Percentiles rank a stretch among this genome's conserved stretches.
These are phyloP conservation scores for Melanargia galathea DNA, from an alignment of 2,888 invertebrate genomes.

Conservation along the genomic window DNA sequence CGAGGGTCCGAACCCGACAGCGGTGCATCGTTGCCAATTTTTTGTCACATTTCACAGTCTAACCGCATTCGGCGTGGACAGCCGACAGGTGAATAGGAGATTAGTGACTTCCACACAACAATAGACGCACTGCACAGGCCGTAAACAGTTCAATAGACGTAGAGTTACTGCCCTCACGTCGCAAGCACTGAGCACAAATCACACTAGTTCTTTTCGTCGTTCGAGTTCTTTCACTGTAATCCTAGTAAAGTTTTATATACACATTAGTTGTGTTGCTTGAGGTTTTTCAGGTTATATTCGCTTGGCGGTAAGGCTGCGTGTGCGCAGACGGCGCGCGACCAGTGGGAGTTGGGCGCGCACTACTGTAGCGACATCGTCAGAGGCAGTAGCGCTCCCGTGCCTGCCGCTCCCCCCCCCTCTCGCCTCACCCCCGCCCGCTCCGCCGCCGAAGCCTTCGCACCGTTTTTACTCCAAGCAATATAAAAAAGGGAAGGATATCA, in stretches of 20 bases:
- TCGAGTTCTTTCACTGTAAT: conserved; percentile 68
- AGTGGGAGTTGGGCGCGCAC: conserved; percentile 77
- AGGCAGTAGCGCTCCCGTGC: conserved; percentile 80
- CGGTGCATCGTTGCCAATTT: conserved; percentile 75
- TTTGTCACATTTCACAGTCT: conserved; percentile 76
- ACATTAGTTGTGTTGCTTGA: conserved; percentile 42
- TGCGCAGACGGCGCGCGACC: conserved; percentile 72
- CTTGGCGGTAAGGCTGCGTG: conserved; percentile 63
- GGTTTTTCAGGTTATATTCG: conserved; percentile 48
- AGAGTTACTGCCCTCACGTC: conserved; percentile 48
- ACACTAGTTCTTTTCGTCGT: conserved; percentile 45
- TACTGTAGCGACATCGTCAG: conserved; percentile 67
- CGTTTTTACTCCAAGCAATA: conserved; percentile 74
- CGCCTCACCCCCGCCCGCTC: conserved; percentile 43
- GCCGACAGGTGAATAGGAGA: conserved; percentile 53
- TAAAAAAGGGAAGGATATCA: conserved; percentile 79
- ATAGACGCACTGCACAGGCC: conserved; percentile 69
- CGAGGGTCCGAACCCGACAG: conserved; percentile 60
- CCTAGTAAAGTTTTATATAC: conserved; percentile 51
- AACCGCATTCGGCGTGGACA: conserved; percentile 47
- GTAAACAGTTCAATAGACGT: conserved; percentile 75
- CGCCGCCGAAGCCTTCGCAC: conserved; percentile 66
- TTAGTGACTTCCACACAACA: conserved; percentile 75
- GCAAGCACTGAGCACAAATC: conserved; percentile 49
- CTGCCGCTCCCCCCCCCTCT: conserved; percentile 56